Conservation (phyloP, 1,140 invertebrate species). For the Heliconius congener region DNA sequence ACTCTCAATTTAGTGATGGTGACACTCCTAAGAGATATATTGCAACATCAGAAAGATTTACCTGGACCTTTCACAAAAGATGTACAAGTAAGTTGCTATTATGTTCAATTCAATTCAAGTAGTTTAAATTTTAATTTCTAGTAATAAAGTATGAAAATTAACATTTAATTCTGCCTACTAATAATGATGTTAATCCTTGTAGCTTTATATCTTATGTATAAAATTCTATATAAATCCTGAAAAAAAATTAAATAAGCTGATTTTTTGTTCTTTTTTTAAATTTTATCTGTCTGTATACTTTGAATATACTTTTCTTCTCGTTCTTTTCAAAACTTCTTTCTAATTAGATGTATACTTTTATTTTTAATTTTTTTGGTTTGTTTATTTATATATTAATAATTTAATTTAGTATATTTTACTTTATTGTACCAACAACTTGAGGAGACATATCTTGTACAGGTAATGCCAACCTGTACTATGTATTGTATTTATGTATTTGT, state of each 20-base stretch:
- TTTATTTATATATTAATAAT: conserved; percentile 19
- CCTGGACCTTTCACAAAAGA: conserved; percentile 95
- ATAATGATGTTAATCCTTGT: not conserved
- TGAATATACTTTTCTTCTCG: not conserved
- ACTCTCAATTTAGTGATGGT: conserved; percentile 96
- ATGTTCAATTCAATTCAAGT: not conserved
- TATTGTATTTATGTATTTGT: conserved; percentile 26
- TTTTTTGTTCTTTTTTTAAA: not conserved
- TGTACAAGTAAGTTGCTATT: conserved; percentile 86
- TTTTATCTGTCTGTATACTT: not conserved
- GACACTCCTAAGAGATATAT: conserved; percentile 93
- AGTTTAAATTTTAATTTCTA: not conserved
- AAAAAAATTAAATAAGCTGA: not conserved
- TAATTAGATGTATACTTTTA: not conserved
- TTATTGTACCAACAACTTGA: conserved; percentile 34
- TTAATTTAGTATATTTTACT: conserved; percentile 28
- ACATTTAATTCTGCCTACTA: not conserved
- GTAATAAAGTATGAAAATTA: too few species aligned
- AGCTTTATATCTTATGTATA: too few species aligned
- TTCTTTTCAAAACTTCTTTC: not conserved
- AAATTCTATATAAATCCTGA: not conserved
- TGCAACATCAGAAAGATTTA: conserved; percentile 94
- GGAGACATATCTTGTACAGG: conserved; percentile 29
- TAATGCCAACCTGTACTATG: conserved; percentile 27
- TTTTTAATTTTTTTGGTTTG: not conserved